Evolutionary conservation across 2,797 vertebrate species (phyloP), one percentile per base, ranked within the genome.

Genomic region (Taeniopygia guttata): DNA sequence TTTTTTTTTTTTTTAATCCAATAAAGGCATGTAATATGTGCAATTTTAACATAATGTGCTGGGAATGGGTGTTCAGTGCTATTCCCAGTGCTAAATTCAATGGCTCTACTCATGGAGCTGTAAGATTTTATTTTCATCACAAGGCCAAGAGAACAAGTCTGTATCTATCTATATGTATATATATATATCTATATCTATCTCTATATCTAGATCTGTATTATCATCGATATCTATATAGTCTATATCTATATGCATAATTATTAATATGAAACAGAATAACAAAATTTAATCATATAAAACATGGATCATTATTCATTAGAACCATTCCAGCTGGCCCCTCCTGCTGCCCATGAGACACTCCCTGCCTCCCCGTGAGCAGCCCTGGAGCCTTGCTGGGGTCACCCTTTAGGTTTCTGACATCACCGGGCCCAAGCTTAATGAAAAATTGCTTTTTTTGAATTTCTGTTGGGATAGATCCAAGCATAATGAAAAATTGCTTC

Each of bases 1-100:
- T 83, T 96, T 89, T 89, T 85, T 58, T 3, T 12, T n/a, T n/a
- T n/a, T n/a, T n/a, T n/a, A n/a, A n/a, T 84, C 84, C 69, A 93
- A 58, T 88, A 79, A 95, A 87, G 55, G 45, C 52, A 29, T 54
- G 68, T 51, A 79, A 86, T 78, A 54, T 7, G 19, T 68, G 77
- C 45, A 66, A 77, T 93, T 88, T 80, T 68, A 77, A 27, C 27
- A 16, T 18, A 78, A 73, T 60, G 68, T 60, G 52, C 52, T 54
- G 26, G 60, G 26, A 86, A 88, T 82, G 74, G 13, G 18, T 29
- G 42, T 34, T 94, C 42, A 76, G 77, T 68, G 70, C 76, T 72
- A 84, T 72, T 93, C 84, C 54, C 59, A 62, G 79, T 38, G 55
- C 54, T 94, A 25, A 86, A 87, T 79, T 69, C 81, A 83, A 81